phyloP scores from a whole-genome alignment of 2,888 invertebrate species.

The Pyrochroa serraticornis region DNA sequence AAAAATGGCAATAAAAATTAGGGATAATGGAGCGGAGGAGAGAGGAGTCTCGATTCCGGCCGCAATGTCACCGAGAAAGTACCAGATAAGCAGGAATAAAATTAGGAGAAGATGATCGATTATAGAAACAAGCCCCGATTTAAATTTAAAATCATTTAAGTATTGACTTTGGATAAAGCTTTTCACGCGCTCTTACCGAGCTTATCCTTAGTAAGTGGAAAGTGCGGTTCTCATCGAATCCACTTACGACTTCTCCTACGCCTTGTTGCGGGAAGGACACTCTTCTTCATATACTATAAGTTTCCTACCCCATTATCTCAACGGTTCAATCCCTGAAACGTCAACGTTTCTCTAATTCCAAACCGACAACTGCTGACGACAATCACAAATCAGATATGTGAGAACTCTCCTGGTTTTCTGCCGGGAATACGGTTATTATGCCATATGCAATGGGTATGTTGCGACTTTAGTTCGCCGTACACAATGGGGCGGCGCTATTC shows the following conservation, averaged over 20 bases:
- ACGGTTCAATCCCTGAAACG: neutral
- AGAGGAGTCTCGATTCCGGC: conserved; percentile 37
- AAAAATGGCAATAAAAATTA: conserved; percentile 61
- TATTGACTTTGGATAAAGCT: conserved; percentile 53
- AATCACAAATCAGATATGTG: conserved; percentile 4
- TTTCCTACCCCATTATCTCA: conserved; percentile 26
- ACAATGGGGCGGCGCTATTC: conserved; percentile 40
- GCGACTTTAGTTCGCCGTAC: conserved; percentile 29
- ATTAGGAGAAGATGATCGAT: conserved; percentile 72
- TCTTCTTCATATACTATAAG: conserved; percentile 25
- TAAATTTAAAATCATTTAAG: conserved; percentile 56
- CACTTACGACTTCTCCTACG: conserved; percentile 43
- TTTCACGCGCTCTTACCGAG: conserved; percentile 43
- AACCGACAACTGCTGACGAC: neutral
- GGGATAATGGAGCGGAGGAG: conserved; percentile 54
- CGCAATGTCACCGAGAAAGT: conserved; percentile 40
- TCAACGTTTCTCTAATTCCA: conserved; percentile 15
- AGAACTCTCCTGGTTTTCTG: conserved; percentile 1
- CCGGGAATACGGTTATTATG: neutral
- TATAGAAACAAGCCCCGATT: conserved; percentile 58
- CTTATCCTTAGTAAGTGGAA: conserved; percentile 55
- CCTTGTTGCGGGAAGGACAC: conserved; percentile 24
- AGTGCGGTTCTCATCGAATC: conserved; percentile 52
- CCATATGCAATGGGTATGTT: conserved; percentile 33
- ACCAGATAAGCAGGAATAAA: conserved; percentile 63